Evolutionary conservation across 2,797 vertebrate species (phyloP).

Genomic region (Ambastaia sidthimunki): DNA sequence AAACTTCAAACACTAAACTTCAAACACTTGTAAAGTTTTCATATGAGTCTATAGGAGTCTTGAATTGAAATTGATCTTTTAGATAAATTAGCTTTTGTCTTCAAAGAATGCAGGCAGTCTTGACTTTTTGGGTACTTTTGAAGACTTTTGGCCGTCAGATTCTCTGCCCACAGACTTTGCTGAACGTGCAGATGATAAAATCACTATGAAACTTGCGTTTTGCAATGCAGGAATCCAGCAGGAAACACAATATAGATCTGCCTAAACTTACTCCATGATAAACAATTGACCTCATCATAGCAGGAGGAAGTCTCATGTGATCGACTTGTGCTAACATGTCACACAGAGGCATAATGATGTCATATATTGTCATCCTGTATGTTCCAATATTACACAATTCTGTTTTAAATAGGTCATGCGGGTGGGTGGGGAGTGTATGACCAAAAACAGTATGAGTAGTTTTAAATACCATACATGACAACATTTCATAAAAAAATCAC

Average conservation of each 20-base stretch:
- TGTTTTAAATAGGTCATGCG: background rate
- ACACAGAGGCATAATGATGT: conserved; percentile 6
- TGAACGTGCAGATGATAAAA: conserved; percentile 22
- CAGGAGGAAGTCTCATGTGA: conserved; percentile 41
- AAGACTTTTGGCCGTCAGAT: background rate
- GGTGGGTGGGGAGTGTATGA: background rate
- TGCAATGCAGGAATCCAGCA: conserved; percentile 3
- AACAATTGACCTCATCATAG: background rate
- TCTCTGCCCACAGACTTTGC: conserved; percentile 23
- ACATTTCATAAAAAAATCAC: background rate
- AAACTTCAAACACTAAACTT: background rate
- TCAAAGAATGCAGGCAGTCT: conserved; percentile 7
- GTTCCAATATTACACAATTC: conserved; percentile 27
- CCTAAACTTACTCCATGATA: conserved; percentile 25
- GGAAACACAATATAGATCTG: conserved; percentile 27
- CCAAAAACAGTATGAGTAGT: conserved; percentile 11
- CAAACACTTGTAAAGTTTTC: background rate
- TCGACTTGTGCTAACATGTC: conserved; percentile 39
- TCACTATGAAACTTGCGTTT: conserved; percentile 10
- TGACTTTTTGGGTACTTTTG: background rate
- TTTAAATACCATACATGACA: background rate
- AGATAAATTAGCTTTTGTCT: conserved; percentile 10
- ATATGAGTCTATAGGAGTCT: conserved; percentile 5
- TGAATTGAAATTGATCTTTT: conserved; percentile 3
- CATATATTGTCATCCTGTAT: conserved; percentile 2